Base-by-base conservation (phyloP, 2,113 vertebrate species). In the Hippocampus mohnikei region DNA sequence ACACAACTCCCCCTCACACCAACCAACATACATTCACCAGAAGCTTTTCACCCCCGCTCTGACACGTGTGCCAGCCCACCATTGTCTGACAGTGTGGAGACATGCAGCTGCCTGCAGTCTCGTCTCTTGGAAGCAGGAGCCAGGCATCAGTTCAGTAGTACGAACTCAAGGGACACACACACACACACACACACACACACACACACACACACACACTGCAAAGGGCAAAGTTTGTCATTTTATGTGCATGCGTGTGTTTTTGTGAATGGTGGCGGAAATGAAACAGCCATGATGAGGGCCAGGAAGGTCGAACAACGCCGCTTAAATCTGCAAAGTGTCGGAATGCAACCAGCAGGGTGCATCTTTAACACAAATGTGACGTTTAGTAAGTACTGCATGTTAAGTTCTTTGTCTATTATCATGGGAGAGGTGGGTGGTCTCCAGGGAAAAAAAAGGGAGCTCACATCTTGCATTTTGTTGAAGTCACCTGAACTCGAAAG, bases 71-170 rank as follows among this genome's bases (percentile, higher is more conserved):
- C 80, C 83, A 81, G 79, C 70, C 78, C 64, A 76, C 84, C 74
- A 82, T 87, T 89, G 88, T 88, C 77, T 84, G 80, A 75, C 80
- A 77, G 67, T 70, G 74, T 76, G 82, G 87, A 88, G 83, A 88
- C 84, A 88, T 82, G 83, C 88, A 88, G 85, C 84, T 89, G 88
- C 88, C 84, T 87, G 81, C 80, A 83, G 82, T 84, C 81, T 90
- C 64, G 73, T 75, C 70, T 79, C 68, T 69, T 78, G 78, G 73
- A 88, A 65, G 75, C 71, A 70, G 64, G 55, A 76, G 58, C 55
- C 70, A 72, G 55, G 55, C 72, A 73, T 81, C 86, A 71, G 59
- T 79, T 46, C 2, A 9, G 27, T 23, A 33, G 23, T 10, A 18
- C 20, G 1, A 18, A 42, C 61, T 42, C 20, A 64, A 23, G n/a